A percentile compares a stretch with the other conserved stretches of the same genome.
Conservation (phyloP, 2,888 invertebrate genomes). For the Pherbina coryleti region DNA sequence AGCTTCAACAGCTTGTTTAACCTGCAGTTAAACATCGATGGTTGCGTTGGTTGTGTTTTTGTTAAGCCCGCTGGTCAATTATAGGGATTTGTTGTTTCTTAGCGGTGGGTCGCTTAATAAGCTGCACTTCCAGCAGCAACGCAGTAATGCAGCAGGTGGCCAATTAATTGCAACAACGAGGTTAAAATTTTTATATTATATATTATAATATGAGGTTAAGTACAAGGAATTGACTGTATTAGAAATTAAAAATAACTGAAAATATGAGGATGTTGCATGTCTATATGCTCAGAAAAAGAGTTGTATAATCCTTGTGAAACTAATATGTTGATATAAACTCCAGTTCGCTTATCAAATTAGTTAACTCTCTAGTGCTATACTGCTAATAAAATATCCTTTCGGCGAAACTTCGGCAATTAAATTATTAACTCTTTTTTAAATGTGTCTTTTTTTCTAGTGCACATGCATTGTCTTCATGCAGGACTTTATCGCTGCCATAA, state of each 20-base stretch:
- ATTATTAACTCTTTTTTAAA: background rate
- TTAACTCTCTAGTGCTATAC: background rate
- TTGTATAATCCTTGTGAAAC: no score
- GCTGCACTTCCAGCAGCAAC: background rate
- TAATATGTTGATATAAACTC: no score
- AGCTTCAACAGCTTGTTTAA: slow-evolving; percentile 50
- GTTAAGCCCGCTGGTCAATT: slow-evolving; percentile 27
- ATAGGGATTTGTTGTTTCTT: slow-evolving; percentile 9
- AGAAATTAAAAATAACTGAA: no score
- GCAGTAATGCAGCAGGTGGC: slow-evolving; percentile 31
- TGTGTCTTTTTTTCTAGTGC: background rate
- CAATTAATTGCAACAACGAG: slow-evolving; percentile 24
- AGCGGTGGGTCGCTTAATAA: background rate
- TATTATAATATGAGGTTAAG: background rate
- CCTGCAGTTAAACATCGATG: slow-evolving; percentile 54
- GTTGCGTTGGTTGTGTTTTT: slow-evolving; percentile 27
- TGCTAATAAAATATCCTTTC: background rate
- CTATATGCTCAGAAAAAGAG: no score
- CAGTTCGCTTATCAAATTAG: no score
- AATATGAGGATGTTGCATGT: no score
- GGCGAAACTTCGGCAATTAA: background rate
- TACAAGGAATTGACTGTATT: background rate
- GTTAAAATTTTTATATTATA: background rate
- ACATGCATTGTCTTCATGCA: background rate
- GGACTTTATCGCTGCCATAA: slow-evolving; percentile 28